Base-by-base conservation (phyloP, 2,888 invertebrate genomes). In the Platerodrilus igneus region DNA sequence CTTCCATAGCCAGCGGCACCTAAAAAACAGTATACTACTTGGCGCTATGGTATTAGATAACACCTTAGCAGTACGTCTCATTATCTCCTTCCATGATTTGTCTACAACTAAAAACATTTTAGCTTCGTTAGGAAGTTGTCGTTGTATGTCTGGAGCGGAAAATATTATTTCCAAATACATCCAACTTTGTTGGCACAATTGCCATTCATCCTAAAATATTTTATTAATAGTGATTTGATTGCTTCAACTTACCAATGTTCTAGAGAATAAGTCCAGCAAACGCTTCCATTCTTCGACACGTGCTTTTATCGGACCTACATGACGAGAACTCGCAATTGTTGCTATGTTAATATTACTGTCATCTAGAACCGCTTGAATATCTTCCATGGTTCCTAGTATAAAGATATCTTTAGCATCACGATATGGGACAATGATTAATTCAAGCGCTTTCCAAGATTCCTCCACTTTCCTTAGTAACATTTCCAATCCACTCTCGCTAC, bases 141-240 rank as follows among this genome's bases (percentile, higher is more conserved):
- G 78, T 64, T 93, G 90, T 54, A 95, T 95, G 60, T 94, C 94
- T 0, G 93, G 90, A 0, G 94, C 92, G 5, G 89, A 85, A 66
- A 95, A 95, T 59, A 95, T 93, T 0, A 92, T 90, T 66, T 95
- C 94, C 56, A 95, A 70, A 62, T 95, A 94, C 21, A 93, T 76
- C 94, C 95, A 95, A n/a, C 86, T 85, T 53, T 85, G 83, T 66
- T 94, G 94, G 56, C 92, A 91, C 41, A 79, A 75, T 53, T 77
- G 75, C 93, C 93, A 94, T 62, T 86, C 87, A 63, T 93, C 93
- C 89, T 86, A 59, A 36, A 57, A 60, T 27, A 36, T 47, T 34
- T 8, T 8, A 16, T 17, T n/a, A n/a, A 3, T 14, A 32, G 23
- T 1, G 3, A 4, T 26, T 10, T 13, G 8, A 10, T 4, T 26